Percentiles rank a stretch among this genome's conserved stretches.
These are phyloP conservation scores for Psephotus haematonotus DNA, from an alignment of 2,113 vertebrate genomes.

Conservation along the genomic window DNA sequence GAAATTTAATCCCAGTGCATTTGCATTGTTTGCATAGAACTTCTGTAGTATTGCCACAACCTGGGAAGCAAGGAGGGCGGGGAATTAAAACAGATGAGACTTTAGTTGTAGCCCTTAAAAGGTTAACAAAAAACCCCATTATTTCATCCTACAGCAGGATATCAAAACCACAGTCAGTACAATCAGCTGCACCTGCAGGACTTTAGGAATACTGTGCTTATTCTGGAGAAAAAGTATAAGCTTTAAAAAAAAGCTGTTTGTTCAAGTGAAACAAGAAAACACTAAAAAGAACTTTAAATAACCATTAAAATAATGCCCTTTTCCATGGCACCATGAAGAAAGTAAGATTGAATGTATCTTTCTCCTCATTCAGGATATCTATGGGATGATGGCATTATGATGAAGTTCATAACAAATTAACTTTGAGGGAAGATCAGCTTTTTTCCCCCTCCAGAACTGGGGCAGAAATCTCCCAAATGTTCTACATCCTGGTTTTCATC, in stretches of 20 bases:
- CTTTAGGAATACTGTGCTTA: neutral
- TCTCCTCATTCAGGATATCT: neutral
- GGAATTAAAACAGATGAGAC: neutral
- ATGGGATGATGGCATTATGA: neutral
- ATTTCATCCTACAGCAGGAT: neutral
- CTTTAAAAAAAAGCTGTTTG: neutral
- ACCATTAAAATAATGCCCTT: neutral
- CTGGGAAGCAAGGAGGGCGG: slow-evolving; percentile 13
- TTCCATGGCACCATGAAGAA: neutral
- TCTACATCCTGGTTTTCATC: neutral
- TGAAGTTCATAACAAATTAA: neutral
- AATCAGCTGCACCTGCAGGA: neutral
- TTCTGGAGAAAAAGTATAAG: neutral
- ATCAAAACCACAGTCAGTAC: neutral
- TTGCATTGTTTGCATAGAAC: slow-evolving; percentile 62
- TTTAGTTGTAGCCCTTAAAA: neutral
- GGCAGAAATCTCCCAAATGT: neutral
- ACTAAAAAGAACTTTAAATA: neutral
- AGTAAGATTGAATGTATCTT: neutral
- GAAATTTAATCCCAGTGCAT: slow-evolving; percentile 69
- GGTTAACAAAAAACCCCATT: neutral
- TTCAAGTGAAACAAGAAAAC: neutral
- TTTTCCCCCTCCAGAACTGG: neutral
- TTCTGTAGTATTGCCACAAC: slow-evolving; percentile 77
- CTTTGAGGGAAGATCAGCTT: neutral